Evolutionary conservation across 2,113 vertebrate species (phyloP).

Genomic region (Plectropomus leopardus): DNA sequence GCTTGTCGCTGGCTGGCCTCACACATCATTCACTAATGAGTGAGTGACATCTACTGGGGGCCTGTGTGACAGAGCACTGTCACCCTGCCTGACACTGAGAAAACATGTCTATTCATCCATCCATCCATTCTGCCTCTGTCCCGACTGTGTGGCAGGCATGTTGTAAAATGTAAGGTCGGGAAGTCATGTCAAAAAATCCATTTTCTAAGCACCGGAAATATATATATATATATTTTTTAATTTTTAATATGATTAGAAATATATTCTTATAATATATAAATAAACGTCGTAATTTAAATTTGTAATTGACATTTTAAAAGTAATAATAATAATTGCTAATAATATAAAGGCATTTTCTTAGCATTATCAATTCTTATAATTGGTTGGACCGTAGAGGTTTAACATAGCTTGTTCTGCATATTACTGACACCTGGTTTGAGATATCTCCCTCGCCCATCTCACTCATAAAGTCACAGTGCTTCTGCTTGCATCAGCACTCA

Average conservation of each 20-base stretch:
- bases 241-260: not conserved
- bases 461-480: slow-evolving; percentile 67
- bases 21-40: slow-evolving; percentile 80
- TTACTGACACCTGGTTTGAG: slow-evolving; percentile 55
- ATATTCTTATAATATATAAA: not conserved
- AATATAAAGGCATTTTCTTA: not conserved
- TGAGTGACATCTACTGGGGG: slow-evolving; percentile 87
- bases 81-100: slow-evolving; percentile 45
- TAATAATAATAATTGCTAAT: not conserved
- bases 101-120: slow-evolving; percentile 47
- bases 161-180: not conserved
- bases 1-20: slow-evolving; percentile 33
- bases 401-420: slow-evolving; percentile 30
- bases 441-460: slow-evolving; percentile 25
- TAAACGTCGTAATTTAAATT: not conserved
- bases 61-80: slow-evolving; percentile 70
- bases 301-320: not conserved
- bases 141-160: not conserved
- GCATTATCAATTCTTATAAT: slow-evolving; percentile 1
- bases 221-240: not conserved
- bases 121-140: slow-evolving; percentile 5
- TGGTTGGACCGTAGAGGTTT: not conserved
- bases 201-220: not conserved
- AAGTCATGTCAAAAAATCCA: not conserved
- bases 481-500: slow-evolving; percentile 76